These are phyloP conservation scores for Tipula confusa DNA, from an alignment of 2,888 invertebrate species.

Conservation along the genomic window DNA sequence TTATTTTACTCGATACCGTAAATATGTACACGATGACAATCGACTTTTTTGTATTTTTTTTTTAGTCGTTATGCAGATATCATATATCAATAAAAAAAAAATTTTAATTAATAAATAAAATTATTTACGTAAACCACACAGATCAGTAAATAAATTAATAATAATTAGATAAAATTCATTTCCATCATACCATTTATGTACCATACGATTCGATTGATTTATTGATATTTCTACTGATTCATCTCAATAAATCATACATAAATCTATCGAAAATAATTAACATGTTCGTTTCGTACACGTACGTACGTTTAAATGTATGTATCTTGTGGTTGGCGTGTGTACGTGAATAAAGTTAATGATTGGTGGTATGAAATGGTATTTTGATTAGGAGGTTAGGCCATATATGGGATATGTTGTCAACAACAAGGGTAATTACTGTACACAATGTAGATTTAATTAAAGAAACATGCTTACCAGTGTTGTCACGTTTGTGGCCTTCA, in stretches of 20 bases:
- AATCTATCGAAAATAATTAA: conserved; percentile 25
- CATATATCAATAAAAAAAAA: not conserved
- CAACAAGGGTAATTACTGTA: not conserved
- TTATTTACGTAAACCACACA: not conserved
- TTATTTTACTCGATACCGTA: not conserved
- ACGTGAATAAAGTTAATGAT: not conserved
- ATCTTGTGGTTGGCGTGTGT: not conserved
- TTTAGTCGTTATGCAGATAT: not conserved
- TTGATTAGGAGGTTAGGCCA: not conserved
- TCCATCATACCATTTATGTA: conserved; percentile 3
- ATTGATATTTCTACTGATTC: not conserved
- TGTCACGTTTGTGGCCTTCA: no score
- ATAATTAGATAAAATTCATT: conserved; percentile 14
- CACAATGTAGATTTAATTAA: not conserved
- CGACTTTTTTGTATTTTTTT: no score
- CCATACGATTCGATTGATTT: not conserved
- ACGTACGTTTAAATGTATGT: not conserved
- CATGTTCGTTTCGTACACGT: conserved; percentile 16
- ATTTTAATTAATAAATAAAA: not conserved
- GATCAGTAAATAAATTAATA: conserved; percentile 15
- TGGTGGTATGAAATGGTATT: not conserved
- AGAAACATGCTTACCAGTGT: no score
- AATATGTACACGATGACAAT: not conserved
- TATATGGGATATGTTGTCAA: not conserved
- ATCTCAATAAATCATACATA: conserved; percentile 15